These are phyloP conservation scores for Choristoneura rosaceana DNA, from an alignment of 2,888 invertebrate species.

Conservation along the genomic window DNA sequence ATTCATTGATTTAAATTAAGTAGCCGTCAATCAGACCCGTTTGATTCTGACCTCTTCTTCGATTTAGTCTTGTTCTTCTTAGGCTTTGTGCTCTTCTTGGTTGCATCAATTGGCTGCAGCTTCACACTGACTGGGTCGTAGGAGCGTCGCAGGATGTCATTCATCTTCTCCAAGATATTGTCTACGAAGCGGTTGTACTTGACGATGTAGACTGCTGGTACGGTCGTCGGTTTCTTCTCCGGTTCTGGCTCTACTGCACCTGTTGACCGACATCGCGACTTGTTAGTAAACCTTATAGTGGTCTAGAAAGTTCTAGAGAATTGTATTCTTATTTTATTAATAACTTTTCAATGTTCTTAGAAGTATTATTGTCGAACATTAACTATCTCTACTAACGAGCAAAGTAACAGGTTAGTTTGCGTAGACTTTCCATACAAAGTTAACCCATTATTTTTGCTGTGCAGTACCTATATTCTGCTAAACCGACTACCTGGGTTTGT, in stretches of 20 bases:
- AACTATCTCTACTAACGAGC: background rate
- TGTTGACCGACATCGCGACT: slow-evolving; percentile 52
- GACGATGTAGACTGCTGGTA: slow-evolving; percentile 90
- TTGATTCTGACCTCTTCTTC: slow-evolving; percentile 68
- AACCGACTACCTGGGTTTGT: no score
- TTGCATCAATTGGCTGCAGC: slow-evolving; percentile 84
- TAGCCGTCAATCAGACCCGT: background rate
- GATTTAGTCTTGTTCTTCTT: slow-evolving; percentile 76
- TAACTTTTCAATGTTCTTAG: background rate
- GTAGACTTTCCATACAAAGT: no score
- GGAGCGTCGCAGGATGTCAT: slow-evolving; percentile 90
- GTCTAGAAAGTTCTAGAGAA: background rate
- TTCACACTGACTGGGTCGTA: slow-evolving; percentile 95
- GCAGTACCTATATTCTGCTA: no score
- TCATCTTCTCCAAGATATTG: slow-evolving; percentile 92
- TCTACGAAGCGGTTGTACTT: slow-evolving; percentile 95
- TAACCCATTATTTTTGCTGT: no score
- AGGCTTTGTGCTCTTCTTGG: slow-evolving; percentile 82
- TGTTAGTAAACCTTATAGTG: slow-evolving; percentile 5
- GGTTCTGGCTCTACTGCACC: slow-evolving; percentile 79
- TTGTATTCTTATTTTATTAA: background rate
- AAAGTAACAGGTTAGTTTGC: no score
- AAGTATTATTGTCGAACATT: background rate
- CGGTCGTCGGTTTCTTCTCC: slow-evolving; percentile 65
- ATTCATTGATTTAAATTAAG: slow-evolving; percentile 5